A percentile compares a stretch with the other conserved stretches of the same genome.
Conservation (phyloP, 1,140 invertebrate species). For the Leptopilina clavipes region DNA sequence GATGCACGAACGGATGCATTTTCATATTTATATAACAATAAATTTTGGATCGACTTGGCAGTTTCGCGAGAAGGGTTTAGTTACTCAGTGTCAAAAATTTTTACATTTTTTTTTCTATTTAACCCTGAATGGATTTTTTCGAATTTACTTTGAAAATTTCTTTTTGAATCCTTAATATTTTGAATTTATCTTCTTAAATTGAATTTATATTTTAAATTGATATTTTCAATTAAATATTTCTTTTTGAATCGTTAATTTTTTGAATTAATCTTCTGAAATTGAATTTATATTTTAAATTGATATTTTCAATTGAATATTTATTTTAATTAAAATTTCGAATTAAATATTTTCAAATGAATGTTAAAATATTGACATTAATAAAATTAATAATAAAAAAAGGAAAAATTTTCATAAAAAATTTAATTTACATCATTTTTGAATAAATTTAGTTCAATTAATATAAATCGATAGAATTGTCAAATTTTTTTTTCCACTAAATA, state of each 20-base stretch:
- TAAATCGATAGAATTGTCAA: not conserved
- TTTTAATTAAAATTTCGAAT: no score
- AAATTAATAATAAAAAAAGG: no score
- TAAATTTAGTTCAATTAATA: no score
- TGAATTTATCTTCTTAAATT: not conserved
- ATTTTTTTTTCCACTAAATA: conserved; percentile 55
- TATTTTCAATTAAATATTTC: not conserved
- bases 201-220: not conserved
- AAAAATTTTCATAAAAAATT: no score
- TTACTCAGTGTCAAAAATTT: conserved; percentile 57
- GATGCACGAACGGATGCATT: conserved; percentile 1
- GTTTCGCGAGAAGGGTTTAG: conserved; percentile 60
- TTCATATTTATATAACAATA: not conserved
- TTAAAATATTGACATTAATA: no score
- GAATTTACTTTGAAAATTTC: no score
- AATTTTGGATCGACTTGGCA: conserved; percentile 59
- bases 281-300: not conserved
- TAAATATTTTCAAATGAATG: no score
- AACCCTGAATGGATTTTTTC: no score
- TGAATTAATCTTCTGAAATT: not conserved
- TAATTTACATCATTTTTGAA: no score
- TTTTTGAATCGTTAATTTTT: no score
- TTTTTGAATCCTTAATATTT: no score
- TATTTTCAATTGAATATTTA: not conserved
- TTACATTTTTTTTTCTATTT: not conserved